These are phyloP conservation scores for Parambassis ranga DNA, from an alignment of 2,797 vertebrate genomes.

Conservation along the genomic window DNA sequence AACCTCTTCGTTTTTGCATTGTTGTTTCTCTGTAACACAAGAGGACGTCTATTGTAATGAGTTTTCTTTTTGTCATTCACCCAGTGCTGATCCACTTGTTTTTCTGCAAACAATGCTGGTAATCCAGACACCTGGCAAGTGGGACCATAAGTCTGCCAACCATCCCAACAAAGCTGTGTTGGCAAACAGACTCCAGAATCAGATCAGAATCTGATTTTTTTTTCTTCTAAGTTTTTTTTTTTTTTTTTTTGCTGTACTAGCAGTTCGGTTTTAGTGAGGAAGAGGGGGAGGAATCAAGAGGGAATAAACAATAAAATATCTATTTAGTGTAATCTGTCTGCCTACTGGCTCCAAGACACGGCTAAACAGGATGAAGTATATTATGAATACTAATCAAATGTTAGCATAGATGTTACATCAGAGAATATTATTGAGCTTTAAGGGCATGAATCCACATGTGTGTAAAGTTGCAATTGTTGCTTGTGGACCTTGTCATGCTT, in stretches of 20 bases:
- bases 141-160: slow-evolving; percentile 34
- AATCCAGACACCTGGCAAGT: slow-evolving; percentile 51
- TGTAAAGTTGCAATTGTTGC: slow-evolving; percentile 14
- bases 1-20: neutral
- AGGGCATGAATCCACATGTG: slow-evolving; percentile 15
- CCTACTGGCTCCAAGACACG: slow-evolving; percentile 46
- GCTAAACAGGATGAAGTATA: slow-evolving; percentile 51
- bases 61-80: slow-evolving; percentile 1
- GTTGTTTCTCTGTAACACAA: neutral
- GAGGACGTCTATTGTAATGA: slow-evolving; percentile 7
- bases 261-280: slow-evolving; percentile 4
- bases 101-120: slow-evolving; percentile 29
- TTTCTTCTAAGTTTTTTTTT: neutral
- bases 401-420: slow-evolving; percentile 29
- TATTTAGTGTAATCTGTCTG: slow-evolving; percentile 66
- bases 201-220: neutral
- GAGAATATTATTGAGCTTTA: slow-evolving; percentile 20
- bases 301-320: slow-evolving; percentile 34
- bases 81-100: slow-evolving; percentile 22
- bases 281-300: neutral
- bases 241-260: slow-evolving; percentile 9
- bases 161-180: slow-evolving; percentile 11
- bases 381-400: slow-evolving; percentile 49
- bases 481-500: neutral
- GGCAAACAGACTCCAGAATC: slow-evolving; percentile 14